These are phyloP conservation scores for Falcaria lacertinaria DNA, from an alignment of 2,888 invertebrate genomes.

Conservation along the genomic window DNA sequence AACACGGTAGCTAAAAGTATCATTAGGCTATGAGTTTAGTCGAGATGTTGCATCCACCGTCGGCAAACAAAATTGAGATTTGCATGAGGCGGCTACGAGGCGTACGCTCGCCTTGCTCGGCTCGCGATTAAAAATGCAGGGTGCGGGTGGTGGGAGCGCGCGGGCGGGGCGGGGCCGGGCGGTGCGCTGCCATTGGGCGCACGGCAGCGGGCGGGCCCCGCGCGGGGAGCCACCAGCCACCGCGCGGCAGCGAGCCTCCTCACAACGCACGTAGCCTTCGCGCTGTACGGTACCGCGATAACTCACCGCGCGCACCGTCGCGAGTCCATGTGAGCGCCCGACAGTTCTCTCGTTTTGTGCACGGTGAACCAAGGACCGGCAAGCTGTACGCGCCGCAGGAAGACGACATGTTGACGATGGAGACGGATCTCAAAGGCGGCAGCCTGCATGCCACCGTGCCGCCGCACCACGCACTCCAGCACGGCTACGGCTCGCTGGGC, in stretches of 20 bases:
- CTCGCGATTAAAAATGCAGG: conserved; percentile 77
- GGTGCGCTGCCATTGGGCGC: conserved; percentile 38
- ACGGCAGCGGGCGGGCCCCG: conserved; percentile 38
- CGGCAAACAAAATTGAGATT: conserved; percentile 76
- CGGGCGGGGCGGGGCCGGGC: conserved; percentile 57
- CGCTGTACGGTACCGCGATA: conserved; percentile 71
- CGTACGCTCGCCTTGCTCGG: conserved; percentile 65
- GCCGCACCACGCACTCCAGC: conserved; percentile 87
- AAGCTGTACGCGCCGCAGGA: conserved; percentile 92
- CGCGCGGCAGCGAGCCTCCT: conserved; percentile 61
- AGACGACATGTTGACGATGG: conserved; percentile 94
- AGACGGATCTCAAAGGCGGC: conserved; percentile 94
- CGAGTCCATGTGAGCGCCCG: conserved; percentile 77
- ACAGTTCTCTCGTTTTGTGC: conserved; percentile 72
- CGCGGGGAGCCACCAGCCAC: conserved; percentile 50
- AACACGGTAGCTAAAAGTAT: too few relatives aligned
- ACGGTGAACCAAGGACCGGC: conserved; percentile 78
- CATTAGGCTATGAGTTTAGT: conserved; percentile 32
- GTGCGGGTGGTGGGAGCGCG: conserved; percentile 60
- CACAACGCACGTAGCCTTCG: conserved; percentile 75
- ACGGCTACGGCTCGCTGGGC: conserved; percentile 87
- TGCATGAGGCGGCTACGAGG: conserved; percentile 65
- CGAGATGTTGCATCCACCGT: conserved; percentile 62
- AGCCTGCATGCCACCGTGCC: conserved; percentile 92
- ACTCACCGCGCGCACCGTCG: conserved; percentile 58